Percentiles rank a stretch among this genome's conserved stretches.
These are phyloP conservation scores for Dinocampus coccinellae DNA, from an alignment of 2,888 invertebrate genomes.

Conservation along the genomic window DNA sequence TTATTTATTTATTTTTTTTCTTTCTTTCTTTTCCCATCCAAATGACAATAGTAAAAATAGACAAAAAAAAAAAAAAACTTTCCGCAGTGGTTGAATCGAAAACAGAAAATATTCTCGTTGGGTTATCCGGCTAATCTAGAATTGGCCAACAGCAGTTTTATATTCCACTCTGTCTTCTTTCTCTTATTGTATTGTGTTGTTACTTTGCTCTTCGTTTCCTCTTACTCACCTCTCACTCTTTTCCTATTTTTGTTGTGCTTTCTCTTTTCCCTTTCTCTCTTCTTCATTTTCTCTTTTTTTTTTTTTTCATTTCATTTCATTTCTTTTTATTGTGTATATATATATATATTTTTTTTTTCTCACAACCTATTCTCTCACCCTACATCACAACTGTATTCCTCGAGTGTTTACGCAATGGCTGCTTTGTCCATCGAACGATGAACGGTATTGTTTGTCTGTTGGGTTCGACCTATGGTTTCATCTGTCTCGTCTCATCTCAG, in stretches of 20 bases:
- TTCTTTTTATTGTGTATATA: too few relatives aligned
- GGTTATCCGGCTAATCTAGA: conserved; percentile 56
- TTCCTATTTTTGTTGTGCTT: conserved; percentile 13
- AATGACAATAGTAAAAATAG: conserved; percentile 25
- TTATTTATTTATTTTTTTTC: too few relatives aligned
- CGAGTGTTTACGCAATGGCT: conserved; percentile 69
- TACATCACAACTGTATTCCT: conserved; percentile 48
- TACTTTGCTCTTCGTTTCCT: conserved; percentile 36
- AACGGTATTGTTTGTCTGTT: conserved; percentile 67
- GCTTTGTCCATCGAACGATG: conserved; percentile 69
- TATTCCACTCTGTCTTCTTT: conserved; percentile 34
- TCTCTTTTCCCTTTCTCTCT: conserved; percentile 21
- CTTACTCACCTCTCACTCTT: not conserved
- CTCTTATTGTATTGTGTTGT: conserved; percentile 11
- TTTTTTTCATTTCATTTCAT: conserved; percentile 28
- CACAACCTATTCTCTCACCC: conserved; percentile 28
- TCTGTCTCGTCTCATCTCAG: conserved; percentile 35
- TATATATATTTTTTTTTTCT: conserved; percentile 32
- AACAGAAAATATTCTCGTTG: conserved; percentile 53
- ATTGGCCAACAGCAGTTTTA: conserved; percentile 48
- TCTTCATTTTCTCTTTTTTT: not conserved
- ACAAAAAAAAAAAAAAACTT: not conserved
- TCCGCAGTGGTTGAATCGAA: conserved; percentile 48
- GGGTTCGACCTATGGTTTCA: conserved; percentile 53
- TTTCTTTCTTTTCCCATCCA: too few relatives aligned